Base-by-base conservation (phyloP, 2,888 invertebrate species). In the Sinotaia quadrata region DNA sequence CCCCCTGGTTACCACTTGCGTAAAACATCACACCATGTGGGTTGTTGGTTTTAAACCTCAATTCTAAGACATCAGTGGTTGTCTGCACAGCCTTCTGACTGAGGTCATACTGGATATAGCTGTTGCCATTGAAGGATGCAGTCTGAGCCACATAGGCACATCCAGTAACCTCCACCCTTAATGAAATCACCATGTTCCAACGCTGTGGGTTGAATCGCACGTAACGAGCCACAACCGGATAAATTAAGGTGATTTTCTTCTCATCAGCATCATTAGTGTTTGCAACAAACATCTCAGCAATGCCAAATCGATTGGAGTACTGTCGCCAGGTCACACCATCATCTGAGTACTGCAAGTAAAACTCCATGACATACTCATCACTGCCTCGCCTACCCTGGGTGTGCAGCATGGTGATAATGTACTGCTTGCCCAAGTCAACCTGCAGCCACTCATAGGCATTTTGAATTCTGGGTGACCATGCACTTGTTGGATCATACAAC, bases 101-200 rank as follows among this genome's bases (percentile, higher is more conserved):
- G 54, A 87, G 65, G 61, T 85, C 84, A 74, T 84, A 87, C 4
- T 80, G 75, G 47, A 88, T 83, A 56, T 79, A 78, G 18, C 83
- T 81, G 10, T 74, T 69, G 4, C 85, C 84, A 68, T 83, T 79
- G 72, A 88, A 88, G 2, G 78, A 82, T 10, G 83, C 83, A 1
- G 78, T 71, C 21, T 81, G 72, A 0, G 78, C 54, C 4, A 57
- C 84, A 84, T n/a, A n/a, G n/a, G n/a, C n/a, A 89, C 98, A 98
- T 70, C 98, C 98, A 86, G 95, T 97, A 18, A 98, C 90, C 88
- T 98, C 98, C 0, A 96, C 91, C 81, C 98, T 91, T 92, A 98
- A 91, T 0, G 98, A 96, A 83, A 98, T 98, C 85, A 97, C 92
- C 89, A 96, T 95, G 61, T 95, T 91, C 98, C 98, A 98, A 84